Evolutionary conservation across 1,140 invertebrate genomes (phyloP), one percentile per base, ranked within the genome.

Genomic region (Hormaphis cornu): DNA sequence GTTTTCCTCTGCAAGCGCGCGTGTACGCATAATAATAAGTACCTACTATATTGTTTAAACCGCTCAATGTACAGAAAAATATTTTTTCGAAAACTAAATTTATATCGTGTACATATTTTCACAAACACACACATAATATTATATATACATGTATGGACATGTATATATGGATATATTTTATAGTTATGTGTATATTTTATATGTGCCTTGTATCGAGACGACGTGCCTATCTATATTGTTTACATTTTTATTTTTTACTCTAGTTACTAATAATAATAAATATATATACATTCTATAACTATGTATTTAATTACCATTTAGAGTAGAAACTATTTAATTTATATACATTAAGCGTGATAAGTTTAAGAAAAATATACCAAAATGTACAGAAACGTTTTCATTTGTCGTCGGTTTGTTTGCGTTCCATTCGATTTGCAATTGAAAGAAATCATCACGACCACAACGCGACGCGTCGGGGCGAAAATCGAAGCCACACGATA

Each of bases 221-320:
- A 33, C 33, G 52, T 54, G 33, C 52, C 58, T 46, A 61, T 10
- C 58, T 28, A 42, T 61, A 20, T 40, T 61, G 5, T 42, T 61
- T 24, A 26, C 5, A 46, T 28, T 42, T 44, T 26, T n/a, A 22
- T 26, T 61, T 22, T 61, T 30, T 50, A 46, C 40, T 46, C 18
- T 66, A 66, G 44, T 66, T 66, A 66, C 44, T 66, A 66, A 20
- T 35, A 22, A 20, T 20, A 14, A 35, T 56, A 14, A n/a, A 5
- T 53, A 53, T 53, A n/a, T 28, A n/a, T n/a, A n/a, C 18, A 46
- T 42, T 24, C 26, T 14, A 30, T 48, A 66, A 46, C 35, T 66
- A 66, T 46, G 26, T 61, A 26, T 46, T 5, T 42, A 61, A 61
- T 66, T 66, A 66, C 59, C 59, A 66, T 66, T 66, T 66, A 66